Evolutionary conservation across 2,797 vertebrate species (phyloP).

Genomic region (Sphaeramia orbicularis): DNA sequence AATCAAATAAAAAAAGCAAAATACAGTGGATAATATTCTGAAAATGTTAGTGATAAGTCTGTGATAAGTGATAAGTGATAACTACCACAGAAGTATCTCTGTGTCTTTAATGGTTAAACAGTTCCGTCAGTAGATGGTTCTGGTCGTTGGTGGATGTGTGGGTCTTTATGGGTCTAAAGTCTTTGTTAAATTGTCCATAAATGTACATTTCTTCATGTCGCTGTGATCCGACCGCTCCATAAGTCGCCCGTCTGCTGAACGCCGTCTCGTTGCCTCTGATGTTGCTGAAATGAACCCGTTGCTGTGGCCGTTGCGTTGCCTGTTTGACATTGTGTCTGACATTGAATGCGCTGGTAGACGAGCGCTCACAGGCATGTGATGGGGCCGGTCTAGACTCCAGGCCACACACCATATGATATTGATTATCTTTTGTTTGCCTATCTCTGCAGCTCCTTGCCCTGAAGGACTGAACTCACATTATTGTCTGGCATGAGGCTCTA

Average conservation of each 20-base stretch:
- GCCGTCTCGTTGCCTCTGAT: conserved; percentile 50
- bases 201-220: too few relatives aligned
- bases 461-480: conserved; percentile 77
- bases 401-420: conserved; percentile 85
- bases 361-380: conserved; percentile 79
- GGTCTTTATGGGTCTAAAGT: too few relatives aligned
- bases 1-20: too few relatives aligned
- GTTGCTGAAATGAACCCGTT: conserved; percentile 74
- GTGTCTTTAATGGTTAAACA: too few relatives aligned
- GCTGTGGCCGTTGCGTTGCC: conserved; percentile 63
- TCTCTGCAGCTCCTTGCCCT: conserved; percentile 83
- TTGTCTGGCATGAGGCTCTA: conserved; percentile 77
- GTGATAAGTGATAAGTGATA: too few relatives aligned
- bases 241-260: conserved; percentile 15
- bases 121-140: not conserved
- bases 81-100: too few relatives aligned
- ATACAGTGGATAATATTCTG: too few relatives aligned
- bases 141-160: too few relatives aligned
- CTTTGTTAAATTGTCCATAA: too few relatives aligned
- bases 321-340: conserved; percentile 84
- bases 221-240: not conserved
- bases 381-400: conserved; percentile 80
- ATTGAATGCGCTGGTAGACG: conserved; percentile 76
- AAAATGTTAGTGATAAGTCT: too few relatives aligned
- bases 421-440: conserved; percentile 86